These are phyloP conservation scores for Rhinogobius similis DNA, from an alignment of 2,113 vertebrate genomes.

Conservation along the genomic window DNA sequence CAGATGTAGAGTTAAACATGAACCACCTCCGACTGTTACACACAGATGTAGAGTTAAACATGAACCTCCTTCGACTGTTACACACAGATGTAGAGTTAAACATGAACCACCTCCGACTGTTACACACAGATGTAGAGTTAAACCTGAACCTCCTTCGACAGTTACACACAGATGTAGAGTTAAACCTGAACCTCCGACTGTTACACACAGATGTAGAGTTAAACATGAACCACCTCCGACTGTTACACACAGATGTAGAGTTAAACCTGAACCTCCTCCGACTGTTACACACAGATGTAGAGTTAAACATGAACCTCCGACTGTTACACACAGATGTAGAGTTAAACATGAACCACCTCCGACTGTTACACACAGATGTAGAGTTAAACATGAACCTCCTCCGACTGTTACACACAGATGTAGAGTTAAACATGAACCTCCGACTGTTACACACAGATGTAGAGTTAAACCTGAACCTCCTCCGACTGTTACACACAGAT, in stretches of 20 bases:
- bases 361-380: constrained; percentile 72
- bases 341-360: constrained; percentile 54
- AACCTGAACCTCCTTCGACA: constrained; percentile 81
- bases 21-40: constrained; percentile 80
- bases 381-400: constrained; percentile 57
- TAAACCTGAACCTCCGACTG: constrained; percentile 79
- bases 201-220: neutral
- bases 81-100: neutral
- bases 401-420: constrained; percentile 75
- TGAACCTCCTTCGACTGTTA: constrained; percentile 82
- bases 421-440: constrained; percentile 49
- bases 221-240: constrained; percentile 75
- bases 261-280: constrained; percentile 70
- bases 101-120: constrained; percentile 80
- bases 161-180: constrained; percentile 1
- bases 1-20: neutral
- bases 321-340: constrained; percentile 61
- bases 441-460: constrained; percentile 72
- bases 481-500: constrained; percentile 77
- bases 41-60: neutral
- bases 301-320: constrained; percentile 67
- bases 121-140: neutral
- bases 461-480: constrained; percentile 50
- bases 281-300: constrained; percentile 67
- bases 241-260: constrained; percentile 45